Evolutionary conservation across 2,113 vertebrate genomes (phyloP), one percentile per base, ranked within the genome.

Genomic region (Edolisoma coerulescens): DNA sequence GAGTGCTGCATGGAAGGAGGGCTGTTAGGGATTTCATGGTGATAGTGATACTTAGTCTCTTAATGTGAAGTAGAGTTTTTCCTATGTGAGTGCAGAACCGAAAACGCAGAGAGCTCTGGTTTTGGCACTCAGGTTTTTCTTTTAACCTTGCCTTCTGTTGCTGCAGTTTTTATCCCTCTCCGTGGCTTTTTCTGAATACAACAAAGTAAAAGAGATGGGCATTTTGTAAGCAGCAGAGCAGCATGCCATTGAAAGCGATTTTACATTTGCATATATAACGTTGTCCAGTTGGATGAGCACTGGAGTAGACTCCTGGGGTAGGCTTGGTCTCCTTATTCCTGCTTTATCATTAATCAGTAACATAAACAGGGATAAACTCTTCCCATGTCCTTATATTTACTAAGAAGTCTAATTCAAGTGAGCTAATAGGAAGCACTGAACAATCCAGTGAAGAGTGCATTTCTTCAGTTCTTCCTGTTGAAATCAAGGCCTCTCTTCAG

Each of bases 401-500:
- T 80, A 80, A 70, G 84, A 93, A 47, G 28, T 90, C 71, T 80
- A 64, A 71, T 80, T 96, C 30, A 77, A 74, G 56, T 64, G 76
- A 78, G 64, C 90, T 93, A 81, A 92, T 93, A 90, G 87, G 90
- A 91, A 86, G 32, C 71, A 60, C 19, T 53, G 63, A 90, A 92
- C 82, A 93, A 94, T 90, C 61, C 70, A 94, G 95, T 78, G 79
- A 93, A 90, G 92, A 93, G 88, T 6, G 3, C 16, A 10, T 96
- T 91, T 87, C 90, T 94, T 91, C 64, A 71, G 85, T 57, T 77
- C 70, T 91, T 96, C 87, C 95, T 94, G 87, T 88, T 86, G 85
- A 94, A 96, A 95, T 80, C 79, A 80, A 93, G 90, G 87, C 64
- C 56, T 95, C 85, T 63, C 33, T 94, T 45, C 61, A 68, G 78